Evolutionary conservation across 2,888 invertebrate genomes (phyloP), one percentile per base, ranked within the genome.

Genomic region (Ophion ventricosus): DNA sequence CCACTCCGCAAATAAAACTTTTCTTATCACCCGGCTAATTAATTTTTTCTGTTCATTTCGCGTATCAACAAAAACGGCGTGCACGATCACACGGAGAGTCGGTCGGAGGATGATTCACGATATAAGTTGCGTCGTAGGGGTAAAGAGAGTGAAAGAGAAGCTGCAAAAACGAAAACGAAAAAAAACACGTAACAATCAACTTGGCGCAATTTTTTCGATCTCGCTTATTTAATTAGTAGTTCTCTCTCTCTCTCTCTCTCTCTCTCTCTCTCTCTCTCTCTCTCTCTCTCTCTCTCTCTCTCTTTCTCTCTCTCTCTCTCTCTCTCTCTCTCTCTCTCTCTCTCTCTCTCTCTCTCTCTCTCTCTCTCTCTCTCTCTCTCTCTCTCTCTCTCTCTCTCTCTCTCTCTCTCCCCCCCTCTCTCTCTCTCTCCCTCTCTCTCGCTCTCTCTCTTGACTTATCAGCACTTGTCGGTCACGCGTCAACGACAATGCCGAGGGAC

Each of bases 31-130:
- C 43, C 43, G 17, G 29, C 5, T 17, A 67, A 49, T 80, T 75
- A 23, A 73, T 26, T 57, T 79, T 43, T 40, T 25, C 17, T 64
- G 5, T n/a, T 63, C 54, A 43, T 17, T 43, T 43, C 59, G 64
- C 29, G 29, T 35, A 35, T 29, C 17, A 35, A 29, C 8, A 35
- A 49, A 63, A 56, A 14, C 17, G 8, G 43, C 49, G 20, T 11
- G 20, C n/a, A 43, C 14, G 29, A 2, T 10, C 43, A 54, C 5
- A 11, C 43, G 63, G 54, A 69, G 14, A 20, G 64, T 20, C 64
- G 10, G 57, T 2, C 49, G 20, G 56, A 7, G 59, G 67, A 82
- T 82, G 82, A 82, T 66, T 82, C 82, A 82, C 59, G 59, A 17
- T 49, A 76, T n/a, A 2, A 56, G 43, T 75, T 54, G 20, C 26